Conservation (phyloP, 2,113 vertebrate genomes). For the Nipponia nippon region DNA sequence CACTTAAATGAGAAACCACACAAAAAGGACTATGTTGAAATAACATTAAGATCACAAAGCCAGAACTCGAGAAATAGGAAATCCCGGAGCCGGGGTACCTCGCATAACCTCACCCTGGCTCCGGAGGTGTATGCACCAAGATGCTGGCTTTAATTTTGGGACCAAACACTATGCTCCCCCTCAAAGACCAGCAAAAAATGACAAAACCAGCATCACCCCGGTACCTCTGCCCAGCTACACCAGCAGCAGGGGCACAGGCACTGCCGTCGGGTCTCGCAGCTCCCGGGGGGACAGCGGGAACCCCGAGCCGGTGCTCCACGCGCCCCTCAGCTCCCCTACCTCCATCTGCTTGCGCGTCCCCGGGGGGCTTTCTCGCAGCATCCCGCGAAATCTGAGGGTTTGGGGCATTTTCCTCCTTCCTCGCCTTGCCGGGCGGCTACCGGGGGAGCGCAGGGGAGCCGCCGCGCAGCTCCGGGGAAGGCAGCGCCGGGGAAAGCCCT, state of each 20-base stretch:
- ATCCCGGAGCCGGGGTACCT: not conserved
- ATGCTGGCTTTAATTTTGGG: not conserved
- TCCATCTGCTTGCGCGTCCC: accelerated
- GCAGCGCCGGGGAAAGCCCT: not conserved
- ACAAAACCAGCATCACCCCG: not conserved
- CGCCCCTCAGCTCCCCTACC: not conserved
- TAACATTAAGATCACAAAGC: not conserved
- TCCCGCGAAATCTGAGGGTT: accelerated
- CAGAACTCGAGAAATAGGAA: constrained; percentile 1
- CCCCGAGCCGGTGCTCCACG: accelerated
- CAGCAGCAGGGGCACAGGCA: not conserved
- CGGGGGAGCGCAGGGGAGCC: not conserved
- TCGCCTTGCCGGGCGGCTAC: not conserved
- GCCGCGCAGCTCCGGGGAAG: accelerated
- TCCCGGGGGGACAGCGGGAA: accelerated
- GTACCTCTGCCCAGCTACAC: not conserved
- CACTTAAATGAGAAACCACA: constrained; percentile 39
- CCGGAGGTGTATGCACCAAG: accelerated
- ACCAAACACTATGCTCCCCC: not conserved
- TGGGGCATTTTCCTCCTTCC: not conserved
- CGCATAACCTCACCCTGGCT: not conserved
- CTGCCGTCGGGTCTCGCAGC: not conserved
- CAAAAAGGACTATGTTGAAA: not conserved
- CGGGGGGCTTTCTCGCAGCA: not conserved
- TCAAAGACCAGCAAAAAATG: not conserved